Conservation (phyloP, 2,113 vertebrate species). For the Xiphophorus couchianus region DNA sequence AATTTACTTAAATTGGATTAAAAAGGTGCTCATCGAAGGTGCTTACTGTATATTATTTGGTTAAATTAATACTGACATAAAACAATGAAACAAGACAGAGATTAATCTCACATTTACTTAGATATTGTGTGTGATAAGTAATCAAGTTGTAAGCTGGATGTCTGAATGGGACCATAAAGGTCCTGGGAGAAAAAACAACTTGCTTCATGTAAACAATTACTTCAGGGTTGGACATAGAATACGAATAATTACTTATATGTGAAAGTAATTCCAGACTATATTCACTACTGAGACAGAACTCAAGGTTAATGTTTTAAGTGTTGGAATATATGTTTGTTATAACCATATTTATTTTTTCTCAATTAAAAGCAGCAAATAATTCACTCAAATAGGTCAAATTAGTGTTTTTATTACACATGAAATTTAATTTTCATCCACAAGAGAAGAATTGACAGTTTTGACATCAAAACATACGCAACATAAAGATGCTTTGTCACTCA, state of each 20-base stretch:
- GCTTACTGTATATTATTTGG: too few relatives aligned
- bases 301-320: slow-evolving; percentile 1
- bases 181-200: slow-evolving; percentile 22
- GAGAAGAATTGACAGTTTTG: too few relatives aligned
- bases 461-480: too few relatives aligned
- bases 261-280: slow-evolving; percentile 16
- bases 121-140: neutral
- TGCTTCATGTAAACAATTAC: slow-evolving; percentile 14
- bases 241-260: slow-evolving; percentile 24
- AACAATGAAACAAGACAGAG: neutral
- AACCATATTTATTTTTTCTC: too few relatives aligned
- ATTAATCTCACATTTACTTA: neutral
- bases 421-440: too few relatives aligned
- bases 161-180: neutral
- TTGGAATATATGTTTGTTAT: neutral
- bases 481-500: too few relatives aligned
- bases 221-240: slow-evolving; percentile 22
- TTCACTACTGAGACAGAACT: slow-evolving; percentile 10
- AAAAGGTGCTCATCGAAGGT: neutral
- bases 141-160: neutral
- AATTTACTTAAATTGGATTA: neutral
- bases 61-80: neutral
- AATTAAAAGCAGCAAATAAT: too few relatives aligned
- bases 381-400: too few relatives aligned
- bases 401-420: too few relatives aligned